Evolutionary conservation across 2,113 vertebrate species (phyloP).

Genomic region (Illadopsis cleaveri): DNA sequence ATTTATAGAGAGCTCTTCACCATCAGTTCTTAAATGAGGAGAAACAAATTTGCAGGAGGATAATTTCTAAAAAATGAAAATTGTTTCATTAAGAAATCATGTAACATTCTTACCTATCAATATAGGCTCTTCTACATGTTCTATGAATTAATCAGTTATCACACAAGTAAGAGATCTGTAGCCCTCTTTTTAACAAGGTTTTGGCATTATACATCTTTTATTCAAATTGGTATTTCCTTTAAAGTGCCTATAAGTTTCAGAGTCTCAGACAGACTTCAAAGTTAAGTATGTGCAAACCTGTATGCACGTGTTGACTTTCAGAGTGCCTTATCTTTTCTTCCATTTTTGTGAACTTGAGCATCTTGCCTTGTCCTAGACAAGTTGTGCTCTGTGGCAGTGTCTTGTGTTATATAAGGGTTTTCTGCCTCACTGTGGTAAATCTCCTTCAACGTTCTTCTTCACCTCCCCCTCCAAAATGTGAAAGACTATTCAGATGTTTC

Average conservation of each 20-base stretch:
- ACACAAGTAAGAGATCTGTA: background rate
- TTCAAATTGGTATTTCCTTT: background rate
- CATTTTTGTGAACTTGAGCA: background rate
- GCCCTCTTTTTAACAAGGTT: background rate
- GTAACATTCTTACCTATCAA: background rate
- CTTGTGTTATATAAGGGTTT: background rate
- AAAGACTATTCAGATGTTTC: conserved; percentile 12
- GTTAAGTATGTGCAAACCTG: background rate
- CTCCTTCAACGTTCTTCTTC: background rate
- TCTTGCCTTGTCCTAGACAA: background rate
- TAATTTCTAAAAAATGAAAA: background rate
- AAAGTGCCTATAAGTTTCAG: background rate
- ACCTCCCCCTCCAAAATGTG: background rate
- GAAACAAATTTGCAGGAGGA: background rate
- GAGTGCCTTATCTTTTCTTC: background rate
- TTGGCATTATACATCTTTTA: background rate
- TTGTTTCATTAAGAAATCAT: background rate
- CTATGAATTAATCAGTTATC: background rate
- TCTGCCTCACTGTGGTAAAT: background rate
- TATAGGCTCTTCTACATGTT: background rate
- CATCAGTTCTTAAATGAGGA: background rate
- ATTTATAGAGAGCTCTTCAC: background rate
- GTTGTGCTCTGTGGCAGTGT: background rate
- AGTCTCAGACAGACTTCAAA: background rate
- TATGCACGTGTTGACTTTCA: background rate